A percentile compares a stretch with the other conserved stretches of the same genome.
Conservation (phyloP, 2,888 invertebrate genomes). For the Mechanitis mazaeus region DNA sequence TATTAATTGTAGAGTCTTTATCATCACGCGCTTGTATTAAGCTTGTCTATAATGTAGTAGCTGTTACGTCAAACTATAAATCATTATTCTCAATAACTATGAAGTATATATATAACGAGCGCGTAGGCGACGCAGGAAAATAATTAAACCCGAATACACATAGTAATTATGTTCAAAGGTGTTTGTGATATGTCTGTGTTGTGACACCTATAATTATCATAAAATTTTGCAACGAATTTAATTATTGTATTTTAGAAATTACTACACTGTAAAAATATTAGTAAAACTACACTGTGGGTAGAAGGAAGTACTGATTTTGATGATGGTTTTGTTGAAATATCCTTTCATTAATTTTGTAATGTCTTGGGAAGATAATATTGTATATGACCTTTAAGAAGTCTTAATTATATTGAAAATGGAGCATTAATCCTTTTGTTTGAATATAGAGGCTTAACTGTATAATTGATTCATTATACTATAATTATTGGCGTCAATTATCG, state of each 20-base stretch:
- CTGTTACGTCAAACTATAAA: constrained; percentile 32
- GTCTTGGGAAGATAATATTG: too few species aligned
- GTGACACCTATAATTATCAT: too few species aligned
- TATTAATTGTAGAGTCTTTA: constrained; percentile 2
- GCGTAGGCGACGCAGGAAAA: constrained; percentile 26
- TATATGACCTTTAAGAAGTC: too few species aligned
- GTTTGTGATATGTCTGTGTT: background rate
- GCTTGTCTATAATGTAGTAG: constrained; percentile 10
- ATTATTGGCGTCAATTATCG: constrained; percentile 19
- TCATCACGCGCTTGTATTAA: constrained; percentile 1
- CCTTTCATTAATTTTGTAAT: too few species aligned
- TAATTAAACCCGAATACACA: constrained; percentile 23
- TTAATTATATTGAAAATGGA: too few species aligned
- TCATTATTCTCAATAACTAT: constrained; percentile 30
- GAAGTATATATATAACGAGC: constrained; percentile 17
- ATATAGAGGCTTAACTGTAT: constrained; percentile 1
- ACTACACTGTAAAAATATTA: too few species aligned
- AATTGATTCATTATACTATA: constrained; percentile 19
- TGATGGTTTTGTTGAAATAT: too few species aligned
- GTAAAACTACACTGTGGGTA: too few species aligned
- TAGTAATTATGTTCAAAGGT: background rate
- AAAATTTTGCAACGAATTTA: too few species aligned
- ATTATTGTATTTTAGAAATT: too few species aligned
- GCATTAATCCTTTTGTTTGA: background rate
- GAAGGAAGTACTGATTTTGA: too few species aligned